Percentiles rank a stretch among this genome's conserved stretches.
phyloP scores from a whole-genome alignment of 2,113 vertebrate genomes.

The Scytalopus superciliaris region DNA sequence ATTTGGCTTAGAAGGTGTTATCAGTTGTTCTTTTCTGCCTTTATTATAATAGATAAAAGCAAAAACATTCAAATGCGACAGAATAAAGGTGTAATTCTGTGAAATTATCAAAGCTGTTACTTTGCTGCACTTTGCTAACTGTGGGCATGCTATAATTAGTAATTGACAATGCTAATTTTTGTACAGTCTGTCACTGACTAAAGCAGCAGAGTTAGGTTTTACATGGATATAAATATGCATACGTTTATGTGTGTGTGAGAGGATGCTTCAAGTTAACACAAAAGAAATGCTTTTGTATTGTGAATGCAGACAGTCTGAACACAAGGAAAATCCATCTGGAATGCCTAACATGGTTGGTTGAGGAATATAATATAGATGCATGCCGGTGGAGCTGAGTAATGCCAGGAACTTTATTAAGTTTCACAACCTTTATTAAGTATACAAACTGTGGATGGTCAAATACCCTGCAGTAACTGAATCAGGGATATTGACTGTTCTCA shows the following conservation, averaged over 20 bases:
- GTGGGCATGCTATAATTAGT: not conserved
- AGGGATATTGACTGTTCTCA: not conserved
- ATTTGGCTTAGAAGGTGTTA: not conserved
- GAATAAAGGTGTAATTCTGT: not conserved
- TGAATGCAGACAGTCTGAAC: not conserved
- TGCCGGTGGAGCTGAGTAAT: not conserved
- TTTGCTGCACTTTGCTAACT: not conserved
- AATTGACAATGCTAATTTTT: conserved; percentile 9
- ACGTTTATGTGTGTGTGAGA: not conserved
- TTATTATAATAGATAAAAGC: not conserved
- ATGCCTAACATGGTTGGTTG: not conserved
- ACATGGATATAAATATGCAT: not conserved
- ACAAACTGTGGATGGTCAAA: not conserved
- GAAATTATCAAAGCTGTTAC: not conserved
- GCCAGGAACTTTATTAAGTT: not conserved
- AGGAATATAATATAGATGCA: not conserved
- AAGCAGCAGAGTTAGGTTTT: not conserved
- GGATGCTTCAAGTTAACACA: not conserved
- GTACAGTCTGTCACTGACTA: not conserved
- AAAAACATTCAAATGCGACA: not conserved
- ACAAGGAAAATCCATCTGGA: not conserved
- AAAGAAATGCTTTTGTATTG: not conserved
- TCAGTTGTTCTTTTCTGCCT: not conserved
- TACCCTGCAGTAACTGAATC: not conserved
- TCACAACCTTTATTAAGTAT: not conserved